Conservation (phyloP, 2,113 vertebrate genomes). For the Alethe diademata region DNA sequence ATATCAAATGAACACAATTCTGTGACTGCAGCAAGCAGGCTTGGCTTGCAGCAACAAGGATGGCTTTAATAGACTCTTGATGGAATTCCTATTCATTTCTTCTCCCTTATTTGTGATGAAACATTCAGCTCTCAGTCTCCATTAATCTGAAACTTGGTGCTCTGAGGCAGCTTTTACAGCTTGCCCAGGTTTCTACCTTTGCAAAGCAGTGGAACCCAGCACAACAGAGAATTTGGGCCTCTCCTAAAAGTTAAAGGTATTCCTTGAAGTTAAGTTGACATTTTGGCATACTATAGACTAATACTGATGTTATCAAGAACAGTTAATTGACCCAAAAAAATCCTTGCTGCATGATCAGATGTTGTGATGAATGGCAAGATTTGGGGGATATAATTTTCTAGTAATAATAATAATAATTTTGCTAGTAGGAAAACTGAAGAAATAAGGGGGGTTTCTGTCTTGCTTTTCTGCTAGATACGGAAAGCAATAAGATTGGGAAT, state of each 20-base stretch:
- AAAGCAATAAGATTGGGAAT: neutral
- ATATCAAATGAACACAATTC: neutral
- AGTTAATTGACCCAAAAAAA: neutral
- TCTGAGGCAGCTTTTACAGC: neutral
- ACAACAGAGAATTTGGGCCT: neutral
- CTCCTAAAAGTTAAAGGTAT: neutral
- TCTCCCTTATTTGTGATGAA: neutral
- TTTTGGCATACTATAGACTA: neutral
- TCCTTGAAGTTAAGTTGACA: neutral
- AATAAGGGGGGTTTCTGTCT: neutral
- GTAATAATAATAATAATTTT: neutral
- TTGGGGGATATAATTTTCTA: neutral
- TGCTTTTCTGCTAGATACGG: neutral
- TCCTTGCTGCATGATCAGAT: neutral
- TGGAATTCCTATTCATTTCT: neutral
- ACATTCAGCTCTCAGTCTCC: neutral
- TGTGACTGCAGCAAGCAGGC: neutral
- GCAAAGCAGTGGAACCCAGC: neutral
- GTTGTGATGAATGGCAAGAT: neutral
- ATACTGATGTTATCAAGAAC: neutral
- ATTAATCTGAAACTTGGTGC: neutral
- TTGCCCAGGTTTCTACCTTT: rapidly evolving
- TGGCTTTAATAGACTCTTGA: neutral
- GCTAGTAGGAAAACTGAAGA: neutral
- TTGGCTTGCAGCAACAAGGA: neutral